Evolutionary conservation across 2,797 vertebrate genomes (phyloP).

Genomic region (Loris lydekkerianus): DNA sequence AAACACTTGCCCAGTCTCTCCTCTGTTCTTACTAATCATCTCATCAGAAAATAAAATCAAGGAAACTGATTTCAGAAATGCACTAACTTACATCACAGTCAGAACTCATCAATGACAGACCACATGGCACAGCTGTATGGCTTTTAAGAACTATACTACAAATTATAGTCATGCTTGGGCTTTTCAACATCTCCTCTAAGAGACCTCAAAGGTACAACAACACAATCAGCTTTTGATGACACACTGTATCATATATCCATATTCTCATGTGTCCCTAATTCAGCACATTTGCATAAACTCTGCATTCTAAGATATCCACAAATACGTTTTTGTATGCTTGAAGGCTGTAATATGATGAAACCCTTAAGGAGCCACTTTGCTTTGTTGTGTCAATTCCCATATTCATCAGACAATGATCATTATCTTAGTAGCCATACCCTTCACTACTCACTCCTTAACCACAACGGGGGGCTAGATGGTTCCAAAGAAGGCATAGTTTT

Average conservation of each 20-base stretch:
- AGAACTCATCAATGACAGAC: slow-evolving; percentile 12
- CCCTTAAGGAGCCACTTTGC: slow-evolving; percentile 42
- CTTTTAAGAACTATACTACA: slow-evolving; percentile 67
- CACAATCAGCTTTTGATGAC: slow-evolving; percentile 66
- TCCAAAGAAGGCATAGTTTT: slow-evolving; percentile 43
- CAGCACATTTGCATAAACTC: slow-evolving; percentile 67
- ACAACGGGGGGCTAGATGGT: slow-evolving; percentile 56
- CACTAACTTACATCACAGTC: slow-evolving; percentile 4
- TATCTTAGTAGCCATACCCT: slow-evolving; percentile 53
- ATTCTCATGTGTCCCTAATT: slow-evolving; percentile 70
- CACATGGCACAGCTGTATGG: slow-evolving; percentile 4
- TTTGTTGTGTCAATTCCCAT: slow-evolving; percentile 74
- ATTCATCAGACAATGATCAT: slow-evolving; percentile 64
- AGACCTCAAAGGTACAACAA: slow-evolving; percentile 50
- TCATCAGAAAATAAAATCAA: slow-evolving; percentile 63
- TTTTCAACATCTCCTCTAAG: slow-evolving; percentile 64
- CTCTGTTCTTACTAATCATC: slow-evolving; percentile 43
- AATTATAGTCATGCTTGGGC: slow-evolving; percentile 49
- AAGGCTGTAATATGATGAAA: slow-evolving; percentile 69
- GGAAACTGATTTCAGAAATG: slow-evolving; percentile 9
- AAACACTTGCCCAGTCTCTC: not conserved
- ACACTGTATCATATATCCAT: slow-evolving; percentile 11
- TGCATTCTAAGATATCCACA: slow-evolving; percentile 62
- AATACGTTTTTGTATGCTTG: slow-evolving; percentile 55
- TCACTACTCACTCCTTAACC: slow-evolving; percentile 68